These are phyloP conservation scores for Volucella zonaria DNA, from an alignment of 2,888 invertebrate genomes.

Conservation along the genomic window DNA sequence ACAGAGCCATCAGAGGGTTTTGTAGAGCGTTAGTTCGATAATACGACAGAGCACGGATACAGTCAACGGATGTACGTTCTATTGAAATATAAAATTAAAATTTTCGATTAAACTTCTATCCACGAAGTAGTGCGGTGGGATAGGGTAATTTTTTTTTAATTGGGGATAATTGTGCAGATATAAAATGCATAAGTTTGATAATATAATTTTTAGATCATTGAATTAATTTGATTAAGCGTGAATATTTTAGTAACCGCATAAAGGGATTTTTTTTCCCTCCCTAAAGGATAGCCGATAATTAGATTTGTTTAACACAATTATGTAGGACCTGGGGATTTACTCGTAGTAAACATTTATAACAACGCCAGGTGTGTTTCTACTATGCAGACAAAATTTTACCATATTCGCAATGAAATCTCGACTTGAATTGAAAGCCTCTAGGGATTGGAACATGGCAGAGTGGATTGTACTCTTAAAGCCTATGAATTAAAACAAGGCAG, in stretches of 20 bases:
- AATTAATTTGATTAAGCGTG: slow-evolving; percentile 45
- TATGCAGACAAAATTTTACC: too few species aligned
- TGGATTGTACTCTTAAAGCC: too few species aligned
- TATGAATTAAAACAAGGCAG: too few species aligned
- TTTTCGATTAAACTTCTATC: not conserved
- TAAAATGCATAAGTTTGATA: slow-evolving; percentile 1
- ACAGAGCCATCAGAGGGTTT: too few species aligned
- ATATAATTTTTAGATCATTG: slow-evolving; percentile 37
- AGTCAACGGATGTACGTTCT: not conserved
- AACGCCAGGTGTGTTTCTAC: too few species aligned
- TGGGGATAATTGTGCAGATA: slow-evolving; percentile 13
- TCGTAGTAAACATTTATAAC: too few species aligned
- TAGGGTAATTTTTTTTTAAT: not conserved
- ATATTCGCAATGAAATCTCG: too few species aligned
- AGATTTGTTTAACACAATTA: slow-evolving; percentile 4
- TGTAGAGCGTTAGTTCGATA: too few species aligned
- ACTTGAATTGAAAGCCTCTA: too few species aligned
- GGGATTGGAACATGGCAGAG: too few species aligned
- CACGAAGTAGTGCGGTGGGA: not conserved
- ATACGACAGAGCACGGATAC: not conserved
- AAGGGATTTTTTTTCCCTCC: slow-evolving; percentile 3
- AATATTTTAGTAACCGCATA: slow-evolving; percentile 15
- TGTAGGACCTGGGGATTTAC: too few species aligned
- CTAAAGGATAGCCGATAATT: not conserved
- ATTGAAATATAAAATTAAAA: slow-evolving; percentile 5